Evolutionary conservation across 2,113 vertebrate species (phyloP).

Genomic region (Melanostigma gelatinosum): DNA sequence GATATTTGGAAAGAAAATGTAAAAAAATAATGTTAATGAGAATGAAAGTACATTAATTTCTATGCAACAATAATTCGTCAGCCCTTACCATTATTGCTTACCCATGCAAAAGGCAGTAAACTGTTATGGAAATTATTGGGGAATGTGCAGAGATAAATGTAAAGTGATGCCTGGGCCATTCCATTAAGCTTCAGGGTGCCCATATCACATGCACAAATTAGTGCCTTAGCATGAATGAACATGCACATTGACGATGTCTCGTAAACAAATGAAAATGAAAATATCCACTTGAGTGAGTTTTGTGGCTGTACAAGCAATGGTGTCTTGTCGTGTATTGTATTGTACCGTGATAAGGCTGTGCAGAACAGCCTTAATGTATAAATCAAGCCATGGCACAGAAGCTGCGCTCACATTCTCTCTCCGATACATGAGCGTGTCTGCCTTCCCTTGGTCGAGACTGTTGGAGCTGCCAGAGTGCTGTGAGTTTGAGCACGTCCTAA

Average conservation of each 20-base stretch:
- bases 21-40: background rate
- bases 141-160: conserved; percentile 60
- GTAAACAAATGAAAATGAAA: conserved; percentile 66
- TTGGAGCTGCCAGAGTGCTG: conserved; percentile 49
- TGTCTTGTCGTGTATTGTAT: conserved; percentile 49
- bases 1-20: background rate
- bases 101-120: conserved; percentile 60
- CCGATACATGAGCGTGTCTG: conserved; percentile 29
- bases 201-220: conserved; percentile 64
- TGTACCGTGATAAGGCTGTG: conserved; percentile 38
- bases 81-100: conserved; percentile 46
- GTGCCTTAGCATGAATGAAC: conserved; percentile 46
- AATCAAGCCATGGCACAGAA: conserved; percentile 50
- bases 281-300: conserved; percentile 59
- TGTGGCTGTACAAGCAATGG: conserved; percentile 17
- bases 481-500: conserved; percentile 63
- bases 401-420: conserved; percentile 7
- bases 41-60: conserved; percentile 34
- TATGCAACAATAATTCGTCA: conserved; percentile 42
- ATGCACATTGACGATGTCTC: conserved; percentile 49
- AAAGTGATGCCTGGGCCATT: conserved; percentile 51
- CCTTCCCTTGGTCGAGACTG: conserved; percentile 48
- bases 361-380: conserved; percentile 40
- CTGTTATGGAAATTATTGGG: conserved; percentile 53
- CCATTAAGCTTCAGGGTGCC: conserved; percentile 53